These are phyloP conservation scores for Monopis laevigella DNA, from an alignment of 2,888 invertebrate species.

Conservation along the genomic window DNA sequence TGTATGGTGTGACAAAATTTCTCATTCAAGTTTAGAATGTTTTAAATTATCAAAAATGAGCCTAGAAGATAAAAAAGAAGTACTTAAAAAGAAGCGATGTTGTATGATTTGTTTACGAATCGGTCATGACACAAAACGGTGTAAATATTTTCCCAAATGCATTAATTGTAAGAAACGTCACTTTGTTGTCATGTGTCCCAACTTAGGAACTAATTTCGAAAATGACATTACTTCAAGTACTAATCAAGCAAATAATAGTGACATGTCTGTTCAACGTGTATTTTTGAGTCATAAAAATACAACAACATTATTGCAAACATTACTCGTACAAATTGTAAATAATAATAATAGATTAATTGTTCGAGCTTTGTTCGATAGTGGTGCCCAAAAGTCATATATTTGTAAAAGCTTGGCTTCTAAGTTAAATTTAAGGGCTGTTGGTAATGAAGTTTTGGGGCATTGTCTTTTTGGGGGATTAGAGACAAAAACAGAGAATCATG, in stretches of 20 bases:
- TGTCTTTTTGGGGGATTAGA: neutral
- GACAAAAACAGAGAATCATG: neutral
- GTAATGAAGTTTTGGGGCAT: neutral
- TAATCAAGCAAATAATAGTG: neutral
- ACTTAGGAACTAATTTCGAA: neutral
- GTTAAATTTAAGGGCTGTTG: neutral
- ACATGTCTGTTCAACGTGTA: neutral
- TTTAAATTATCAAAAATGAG: neutral
- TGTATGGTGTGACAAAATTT: neutral
- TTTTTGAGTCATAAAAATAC: neutral
- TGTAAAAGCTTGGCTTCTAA: neutral
- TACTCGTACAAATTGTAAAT: conserved; percentile 2
- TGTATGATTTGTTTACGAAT: neutral
- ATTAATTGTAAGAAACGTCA: neutral
- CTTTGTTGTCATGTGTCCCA: neutral
- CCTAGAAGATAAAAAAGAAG: neutral
- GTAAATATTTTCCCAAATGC: no score
- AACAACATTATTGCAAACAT: conserved; percentile 1
- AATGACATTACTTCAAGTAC: neutral
- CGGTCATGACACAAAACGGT: neutral
- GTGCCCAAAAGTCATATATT: conserved; percentile 7
- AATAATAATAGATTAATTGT: neutral
- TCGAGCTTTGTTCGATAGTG: conserved; percentile 4
- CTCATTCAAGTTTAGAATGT: neutral
- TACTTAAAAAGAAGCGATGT: neutral